A percentile compares a stretch with the other conserved stretches of the same genome.
These are phyloP conservation scores for Australoheros facetus DNA, from an alignment of 2,797 vertebrate species.

Conservation along the genomic window DNA sequence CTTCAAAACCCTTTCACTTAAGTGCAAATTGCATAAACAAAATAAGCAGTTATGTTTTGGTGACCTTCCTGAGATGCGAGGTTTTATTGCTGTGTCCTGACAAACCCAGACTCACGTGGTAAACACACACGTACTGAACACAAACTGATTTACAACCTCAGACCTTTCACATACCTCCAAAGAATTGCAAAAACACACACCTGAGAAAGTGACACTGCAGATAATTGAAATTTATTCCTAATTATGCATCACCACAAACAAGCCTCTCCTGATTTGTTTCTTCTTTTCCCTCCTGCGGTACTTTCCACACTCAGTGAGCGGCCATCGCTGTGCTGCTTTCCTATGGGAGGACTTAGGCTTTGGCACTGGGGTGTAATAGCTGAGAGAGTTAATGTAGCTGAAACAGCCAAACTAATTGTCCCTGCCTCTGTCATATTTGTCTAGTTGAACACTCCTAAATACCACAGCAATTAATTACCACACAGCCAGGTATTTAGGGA, in stretches of 20 bases:
- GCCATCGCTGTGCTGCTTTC: conserved; percentile 87
- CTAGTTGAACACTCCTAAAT: conserved; percentile 97
- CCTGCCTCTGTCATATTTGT: conserved; percentile 99
- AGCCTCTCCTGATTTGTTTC: conserved; percentile 82
- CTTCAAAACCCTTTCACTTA: not conserved
- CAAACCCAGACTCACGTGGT: not conserved
- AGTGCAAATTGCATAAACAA: not conserved
- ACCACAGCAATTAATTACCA: conserved; percentile 98
- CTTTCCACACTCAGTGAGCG: conserved; percentile 83
- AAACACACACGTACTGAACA: not conserved
- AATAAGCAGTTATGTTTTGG: not conserved
- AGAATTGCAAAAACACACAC: conserved; percentile 76
- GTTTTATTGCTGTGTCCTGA: not conserved
- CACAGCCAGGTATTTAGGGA: conserved; percentile 89
- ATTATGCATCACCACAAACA: conserved; percentile 94
- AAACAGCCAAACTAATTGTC: conserved; percentile 98
- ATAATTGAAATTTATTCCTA: conserved; percentile 98
- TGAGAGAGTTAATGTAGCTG: conserved; percentile 99
- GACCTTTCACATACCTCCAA: not conserved
- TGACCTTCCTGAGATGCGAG: not conserved
- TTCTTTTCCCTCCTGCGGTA: not conserved
- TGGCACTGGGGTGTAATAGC: conserved; percentile 85
- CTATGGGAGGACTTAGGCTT: conserved; percentile 58
- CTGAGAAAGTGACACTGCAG: conserved; percentile 89
- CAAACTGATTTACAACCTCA: conserved; percentile 74